A percentile compares a stretch with the other conserved stretches of the same genome.
Evolutionary conservation across 2,113 vertebrate species (phyloP).

Genomic region (Carlito syrichta): DNA sequence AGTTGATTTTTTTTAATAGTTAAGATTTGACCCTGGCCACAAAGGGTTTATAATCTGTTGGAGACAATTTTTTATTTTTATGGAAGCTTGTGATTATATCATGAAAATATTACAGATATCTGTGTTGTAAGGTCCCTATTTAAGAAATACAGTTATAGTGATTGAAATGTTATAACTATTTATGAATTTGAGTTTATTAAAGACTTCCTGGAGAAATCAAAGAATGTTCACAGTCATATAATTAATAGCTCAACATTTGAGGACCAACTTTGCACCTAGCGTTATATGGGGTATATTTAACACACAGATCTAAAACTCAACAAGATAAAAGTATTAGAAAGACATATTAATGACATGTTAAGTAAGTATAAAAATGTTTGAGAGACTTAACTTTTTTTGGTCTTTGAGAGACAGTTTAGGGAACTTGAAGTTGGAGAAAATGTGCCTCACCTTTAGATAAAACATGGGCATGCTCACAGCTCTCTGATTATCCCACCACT

Average conservation of each 20-base stretch:
- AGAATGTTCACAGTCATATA: background rate
- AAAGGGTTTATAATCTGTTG: slow-evolving; percentile 8
- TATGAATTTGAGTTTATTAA: background rate
- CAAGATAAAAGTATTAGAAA: background rate
- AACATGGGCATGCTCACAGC: background rate
- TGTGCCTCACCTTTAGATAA: background rate
- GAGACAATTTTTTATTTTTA: background rate
- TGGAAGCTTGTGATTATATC: background rate
- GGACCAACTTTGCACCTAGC: background rate
- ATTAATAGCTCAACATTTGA: background rate
- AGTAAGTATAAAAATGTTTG: background rate
- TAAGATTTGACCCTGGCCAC: slow-evolving; percentile 34
- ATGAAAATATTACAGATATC: slow-evolving; percentile 13
- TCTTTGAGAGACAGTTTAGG: background rate
- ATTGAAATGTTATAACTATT: background rate
- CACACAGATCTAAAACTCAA: background rate
- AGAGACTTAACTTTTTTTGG: background rate
- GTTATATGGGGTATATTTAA: background rate
- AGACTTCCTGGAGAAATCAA: background rate
- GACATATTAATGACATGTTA: background rate
- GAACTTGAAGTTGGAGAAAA: background rate
- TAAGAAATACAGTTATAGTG: background rate
- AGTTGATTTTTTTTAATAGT: slow-evolving; percentile 15
- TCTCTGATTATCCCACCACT: background rate
- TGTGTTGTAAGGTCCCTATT: background rate